These are phyloP conservation scores for Parazoanthus swiftii DNA, from an alignment of 92 coral and sea anemone genomes.

Conservation along the genomic window DNA sequence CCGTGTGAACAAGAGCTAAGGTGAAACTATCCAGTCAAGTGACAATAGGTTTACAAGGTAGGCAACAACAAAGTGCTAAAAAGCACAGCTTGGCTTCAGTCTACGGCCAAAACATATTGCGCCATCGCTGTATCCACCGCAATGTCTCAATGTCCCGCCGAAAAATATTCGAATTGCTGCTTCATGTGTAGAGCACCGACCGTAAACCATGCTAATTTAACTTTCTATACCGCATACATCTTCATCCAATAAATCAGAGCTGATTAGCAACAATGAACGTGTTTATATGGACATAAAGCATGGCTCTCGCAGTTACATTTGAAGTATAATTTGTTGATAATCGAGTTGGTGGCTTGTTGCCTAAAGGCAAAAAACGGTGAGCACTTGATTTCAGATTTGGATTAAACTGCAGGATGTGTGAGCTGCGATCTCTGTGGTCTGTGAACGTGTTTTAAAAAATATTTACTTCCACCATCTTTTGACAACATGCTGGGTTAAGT, in stretches of 20 bases:
- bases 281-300: not conserved
- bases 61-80: slow-evolving; percentile 24
- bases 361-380: not conserved
- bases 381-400: slow-evolving; percentile 11
- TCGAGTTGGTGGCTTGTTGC: not conserved
- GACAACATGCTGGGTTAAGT: not conserved
- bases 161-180: not conserved
- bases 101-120: not conserved
- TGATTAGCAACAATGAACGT: not conserved
- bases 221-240: not conserved
- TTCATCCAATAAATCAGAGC: not conserved
- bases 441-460: no score
- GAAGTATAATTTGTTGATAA: not conserved
- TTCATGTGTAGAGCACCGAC: not conserved
- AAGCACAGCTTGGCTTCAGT: slow-evolving; percentile 21
- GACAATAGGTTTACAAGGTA: not conserved
- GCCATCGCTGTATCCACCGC: not conserved
- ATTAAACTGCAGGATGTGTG: not conserved
- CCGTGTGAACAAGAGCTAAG: not conserved
- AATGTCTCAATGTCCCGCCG: not conserved
- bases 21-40: not conserved
- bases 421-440: slow-evolving; percentile 2
- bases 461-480: not conserved
- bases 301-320: not conserved
- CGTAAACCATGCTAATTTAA: no score